phyloP scores from a whole-genome alignment of 2,113 vertebrate species.

The Phocoena sinus region DNA sequence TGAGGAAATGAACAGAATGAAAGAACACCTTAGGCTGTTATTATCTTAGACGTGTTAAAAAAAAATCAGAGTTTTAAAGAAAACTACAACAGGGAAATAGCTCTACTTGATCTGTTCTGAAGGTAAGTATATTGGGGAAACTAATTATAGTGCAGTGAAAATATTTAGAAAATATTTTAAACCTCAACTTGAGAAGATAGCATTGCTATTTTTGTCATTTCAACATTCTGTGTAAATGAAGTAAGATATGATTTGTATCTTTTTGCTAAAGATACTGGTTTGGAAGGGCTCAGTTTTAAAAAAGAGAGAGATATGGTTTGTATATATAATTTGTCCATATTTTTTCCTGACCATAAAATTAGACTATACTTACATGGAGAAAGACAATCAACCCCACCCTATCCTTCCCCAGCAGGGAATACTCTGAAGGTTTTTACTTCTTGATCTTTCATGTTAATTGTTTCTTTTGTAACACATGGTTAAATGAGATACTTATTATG shows the following conservation, averaged over 20 bases:
- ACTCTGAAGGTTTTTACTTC: background rate
- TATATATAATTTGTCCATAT: background rate
- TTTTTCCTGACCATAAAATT: background rate
- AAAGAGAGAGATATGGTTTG: background rate
- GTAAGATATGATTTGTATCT: background rate
- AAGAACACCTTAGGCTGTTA: background rate
- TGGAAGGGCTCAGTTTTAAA: background rate
- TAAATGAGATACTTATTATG: background rate
- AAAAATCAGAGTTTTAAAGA: slow-evolving; percentile 11
- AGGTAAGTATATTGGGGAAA: background rate
- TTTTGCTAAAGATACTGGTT: background rate
- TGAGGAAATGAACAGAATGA: background rate
- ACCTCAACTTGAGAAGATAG: slow-evolving; percentile 3
- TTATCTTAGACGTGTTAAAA: background rate
- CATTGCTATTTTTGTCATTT: background rate
- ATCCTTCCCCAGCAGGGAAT: background rate
- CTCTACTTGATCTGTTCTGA: background rate
- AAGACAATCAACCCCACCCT: background rate
- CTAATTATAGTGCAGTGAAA: background rate
- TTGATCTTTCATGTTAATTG: background rate
- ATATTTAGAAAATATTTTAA: slow-evolving; percentile 27
- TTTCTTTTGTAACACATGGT: background rate
- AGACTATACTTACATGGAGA: background rate
- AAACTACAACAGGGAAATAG: background rate
- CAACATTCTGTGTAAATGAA: background rate